Base-by-base conservation (phyloP, 2,888 invertebrate genomes). In the Brenthis hecate region DNA sequence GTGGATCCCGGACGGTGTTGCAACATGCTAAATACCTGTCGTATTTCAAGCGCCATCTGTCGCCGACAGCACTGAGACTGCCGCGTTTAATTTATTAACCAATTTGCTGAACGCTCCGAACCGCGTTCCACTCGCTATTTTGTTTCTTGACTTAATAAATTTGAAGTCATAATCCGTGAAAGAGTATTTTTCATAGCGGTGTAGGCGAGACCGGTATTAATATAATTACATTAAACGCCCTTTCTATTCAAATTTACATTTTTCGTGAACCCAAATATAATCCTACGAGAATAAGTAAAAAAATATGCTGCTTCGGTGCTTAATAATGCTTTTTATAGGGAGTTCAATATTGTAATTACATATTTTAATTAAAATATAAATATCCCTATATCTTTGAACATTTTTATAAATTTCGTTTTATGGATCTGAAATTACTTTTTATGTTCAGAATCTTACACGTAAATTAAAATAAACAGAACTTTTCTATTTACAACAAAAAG, bases 11-110 rank as follows among this genome's bases (percentile, higher is more conserved):
- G 85, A 85, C 88, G 87, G 85, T 91, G 88, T 89, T 90, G 91
- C 91, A 89, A 89, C 91, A 90, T 84, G 88, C 89, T 91, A 91
- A 91, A 91, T 91, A 91, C 91, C 91, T 91, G 91, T 91, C 89
- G 91, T 91, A 91, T 88, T 89, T 92, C 90, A 92, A 73, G 83
- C 91, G 88, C 89, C 91, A 91, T 88, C 91, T 92, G 91, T 87
- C 87, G 86, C 74, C 87, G 91, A 92, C 91, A 87, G 88, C 85
- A 81, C 82, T 82, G 88, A 91, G 88, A 90, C 89, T 90, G 89
- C 87, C 86, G 86, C 86, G 87, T 91, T 90, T 89, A 91, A 91
- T 91, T 91, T 91, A 91, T 91, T 91, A 91, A 89, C 90, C 91
- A 91, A 91, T 91, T 91, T 91, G 85, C 85, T 86, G 88, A 88